Conservation (phyloP, 2,888 invertebrate species). For the Xestia ashworthii region DNA sequence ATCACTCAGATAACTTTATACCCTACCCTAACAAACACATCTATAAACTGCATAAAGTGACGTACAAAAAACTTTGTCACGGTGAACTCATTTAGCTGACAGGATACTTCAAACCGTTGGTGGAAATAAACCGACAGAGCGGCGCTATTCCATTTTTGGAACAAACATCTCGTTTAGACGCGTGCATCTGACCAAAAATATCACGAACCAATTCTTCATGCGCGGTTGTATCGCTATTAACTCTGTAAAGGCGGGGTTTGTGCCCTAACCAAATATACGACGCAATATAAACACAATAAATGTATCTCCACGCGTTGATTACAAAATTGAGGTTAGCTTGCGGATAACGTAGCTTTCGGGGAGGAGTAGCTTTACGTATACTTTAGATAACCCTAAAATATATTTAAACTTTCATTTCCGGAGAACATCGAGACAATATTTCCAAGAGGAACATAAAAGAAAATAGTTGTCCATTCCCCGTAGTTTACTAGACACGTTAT, state of each 20-base stretch:
- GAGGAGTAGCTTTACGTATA: constrained; percentile 24
- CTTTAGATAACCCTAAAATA: constrained; percentile 25
- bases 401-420: constrained; percentile 38
- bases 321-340: constrained; percentile 65
- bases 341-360: constrained; percentile 34
- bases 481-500: constrained; percentile 55
- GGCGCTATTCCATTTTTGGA: constrained; percentile 76
- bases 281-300: constrained; percentile 71
- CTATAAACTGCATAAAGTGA: constrained; percentile 71
- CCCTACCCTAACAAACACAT: constrained; percentile 56
- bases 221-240: constrained; percentile 68
- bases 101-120: constrained; percentile 78
- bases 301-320: constrained; percentile 62
- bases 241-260: constrained; percentile 72
- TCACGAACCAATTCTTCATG: constrained; percentile 64
- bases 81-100: constrained; percentile 77
- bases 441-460: constrained; percentile 43
- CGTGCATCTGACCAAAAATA: constrained; percentile 72
- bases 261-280: constrained; percentile 80
- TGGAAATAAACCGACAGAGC: constrained; percentile 77
- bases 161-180: constrained; percentile 75
- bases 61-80: constrained; percentile 73
- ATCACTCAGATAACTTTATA: constrained; percentile 59
- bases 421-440: constrained; percentile 18
- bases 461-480: constrained; percentile 49